phyloP scores from a whole-genome alignment of 2,797 vertebrate genomes.

The Allobates femoralis region DNA sequence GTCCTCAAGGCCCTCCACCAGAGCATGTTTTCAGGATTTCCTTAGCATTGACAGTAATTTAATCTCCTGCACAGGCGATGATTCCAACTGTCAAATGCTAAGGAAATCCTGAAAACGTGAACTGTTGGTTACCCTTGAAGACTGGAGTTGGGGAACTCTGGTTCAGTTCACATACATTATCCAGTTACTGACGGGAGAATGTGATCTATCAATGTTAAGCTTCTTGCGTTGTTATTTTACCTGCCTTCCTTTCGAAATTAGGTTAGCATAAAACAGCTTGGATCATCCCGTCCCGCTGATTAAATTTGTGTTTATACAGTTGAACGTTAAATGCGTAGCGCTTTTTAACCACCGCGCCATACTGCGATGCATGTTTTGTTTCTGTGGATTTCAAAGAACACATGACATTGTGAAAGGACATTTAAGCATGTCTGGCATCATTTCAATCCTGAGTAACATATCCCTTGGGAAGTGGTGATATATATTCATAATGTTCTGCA shows the following conservation, averaged over 20 bases:
- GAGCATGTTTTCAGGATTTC: too few relatives aligned
- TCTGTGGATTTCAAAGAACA: slow-evolving; percentile 45
- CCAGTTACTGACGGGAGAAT: not conserved
- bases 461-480: slow-evolving; percentile 7
- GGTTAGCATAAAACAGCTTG: slow-evolving; percentile 21
- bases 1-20: too few relatives aligned
- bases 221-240: not conserved
- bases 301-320: slow-evolving; percentile 32
- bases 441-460: slow-evolving; percentile 11
- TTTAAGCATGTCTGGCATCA: slow-evolving; percentile 33
- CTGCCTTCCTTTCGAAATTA: not conserved
- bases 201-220: not conserved
- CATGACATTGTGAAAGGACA: slow-evolving; percentile 38
- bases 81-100: too few relatives aligned
- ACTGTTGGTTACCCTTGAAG: too few relatives aligned
- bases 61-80: too few relatives aligned
- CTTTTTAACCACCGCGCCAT: not conserved
- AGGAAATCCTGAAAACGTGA: too few relatives aligned
- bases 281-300: slow-evolving; percentile 7
- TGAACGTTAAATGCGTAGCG: not conserved
- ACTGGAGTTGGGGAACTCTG: too few relatives aligned
- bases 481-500: not conserved
- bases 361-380: slow-evolving; percentile 33
- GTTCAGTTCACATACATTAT: not conserved
- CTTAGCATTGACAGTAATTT: too few relatives aligned